phyloP scores from a whole-genome alignment of 2,113 vertebrate species.

The Guaruba guarouba region DNA sequence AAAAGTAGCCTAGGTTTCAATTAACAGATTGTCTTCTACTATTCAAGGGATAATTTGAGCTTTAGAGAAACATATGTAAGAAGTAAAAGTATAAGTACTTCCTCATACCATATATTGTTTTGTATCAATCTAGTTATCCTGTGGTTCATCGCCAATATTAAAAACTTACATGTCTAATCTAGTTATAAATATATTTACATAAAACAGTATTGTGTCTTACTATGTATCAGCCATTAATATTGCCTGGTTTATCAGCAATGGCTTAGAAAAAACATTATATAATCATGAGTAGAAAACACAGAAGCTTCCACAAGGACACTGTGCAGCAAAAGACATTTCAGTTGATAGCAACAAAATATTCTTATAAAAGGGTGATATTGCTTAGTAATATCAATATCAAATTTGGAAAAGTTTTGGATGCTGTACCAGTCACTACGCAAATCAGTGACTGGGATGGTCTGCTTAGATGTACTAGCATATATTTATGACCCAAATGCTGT shows the following conservation, averaged over 20 bases:
- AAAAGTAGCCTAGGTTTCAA: slow-evolving; percentile 70
- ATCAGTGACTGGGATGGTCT: background rate
- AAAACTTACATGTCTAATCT: background rate
- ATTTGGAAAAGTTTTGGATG: slow-evolving; percentile 32
- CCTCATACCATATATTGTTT: slow-evolving; percentile 28
- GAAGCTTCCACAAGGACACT: background rate
- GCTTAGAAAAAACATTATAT: background rate
- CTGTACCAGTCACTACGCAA: background rate
- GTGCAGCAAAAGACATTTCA: background rate
- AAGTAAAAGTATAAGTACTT: slow-evolving; percentile 64
- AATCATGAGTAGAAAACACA: background rate
- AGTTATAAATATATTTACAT: background rate
- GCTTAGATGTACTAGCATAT: background rate
- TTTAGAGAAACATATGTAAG: slow-evolving; percentile 66
- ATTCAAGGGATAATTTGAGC: slow-evolving; percentile 72
- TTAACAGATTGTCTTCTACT: slow-evolving; percentile 74
- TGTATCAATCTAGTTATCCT: background rate
- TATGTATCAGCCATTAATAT: background rate
- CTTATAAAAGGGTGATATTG: slow-evolving; percentile 20
- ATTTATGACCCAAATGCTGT: background rate
- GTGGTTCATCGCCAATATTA: background rate
- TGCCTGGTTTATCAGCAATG: background rate
- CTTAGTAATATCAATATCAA: slow-evolving; percentile 16
- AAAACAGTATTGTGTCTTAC: background rate
- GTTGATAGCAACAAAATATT: slow-evolving; percentile 1